Base-by-base conservation (phyloP, 2,888 invertebrate genomes). In the Mimumesa dahlbomi region DNA sequence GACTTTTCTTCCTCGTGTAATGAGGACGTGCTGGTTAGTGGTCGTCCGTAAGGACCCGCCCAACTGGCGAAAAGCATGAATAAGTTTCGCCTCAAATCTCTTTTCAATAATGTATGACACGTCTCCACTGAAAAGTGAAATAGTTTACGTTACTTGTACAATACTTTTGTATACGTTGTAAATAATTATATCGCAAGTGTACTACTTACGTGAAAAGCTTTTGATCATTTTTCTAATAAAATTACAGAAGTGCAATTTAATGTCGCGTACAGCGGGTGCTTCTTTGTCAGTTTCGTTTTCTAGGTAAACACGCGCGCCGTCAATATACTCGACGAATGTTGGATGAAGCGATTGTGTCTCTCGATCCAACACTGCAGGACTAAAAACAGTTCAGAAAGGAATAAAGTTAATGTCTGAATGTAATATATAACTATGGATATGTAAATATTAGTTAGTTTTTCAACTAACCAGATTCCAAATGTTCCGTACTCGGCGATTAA, bases 211-310 rank as follows among this genome's bases (percentile, higher is more conserved):
- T 58, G 97, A 95, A 87, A 98, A 98, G 89, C 96, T 97, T 87
- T 96, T 96, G 82, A 99, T 95, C 90, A 99, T 95, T 87, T 98
- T 96, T 19, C 96, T 93, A 81, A 98, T 94, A 88, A 98, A 98
- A 88, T 96, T 95, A 73, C 98, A 97, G 90, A 98, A 98, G 84
- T 98, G 97, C 21, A 97, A 92, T 61, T 97, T 94, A 57, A 99
- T 96, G 84, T 98, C 97, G 58, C 95, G 93, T 16, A 97, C 94
- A 22, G 95, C 94, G 0, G 94, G 94, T 1, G 95, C 94, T 86
- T 98, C 98, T 86, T 98, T 97, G 85, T 99, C 99, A 3, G 95
- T 94, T 88, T 99, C 99, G 73, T 94, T 94, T 88, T 98, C 98
- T 52, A 99, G 91, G 88, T 96, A 97, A 54, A 95, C 92, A 25